A percentile compares a stretch with the other conserved stretches of the same genome.
Conservation (phyloP, 1,140 invertebrate species). For the Ceratosolen fusciceps region DNA sequence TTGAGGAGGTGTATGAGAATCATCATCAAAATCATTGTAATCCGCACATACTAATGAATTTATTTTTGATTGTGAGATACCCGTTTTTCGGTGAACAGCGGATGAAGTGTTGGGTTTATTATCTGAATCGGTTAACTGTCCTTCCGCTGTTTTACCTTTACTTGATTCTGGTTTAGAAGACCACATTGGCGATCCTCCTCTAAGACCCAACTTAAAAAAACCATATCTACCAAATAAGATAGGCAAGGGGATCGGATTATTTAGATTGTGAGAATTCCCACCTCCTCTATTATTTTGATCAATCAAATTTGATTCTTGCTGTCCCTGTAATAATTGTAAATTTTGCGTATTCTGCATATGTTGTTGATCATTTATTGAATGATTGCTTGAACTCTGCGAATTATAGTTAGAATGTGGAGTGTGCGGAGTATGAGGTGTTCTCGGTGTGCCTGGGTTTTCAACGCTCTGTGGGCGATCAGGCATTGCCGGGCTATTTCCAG, state of each 20-base stretch:
- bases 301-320: slow-evolving; percentile 54
- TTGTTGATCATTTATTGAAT: slow-evolving; percentile 58
- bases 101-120: slow-evolving; percentile 71
- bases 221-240: slow-evolving; percentile 70
- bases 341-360: slow-evolving; percentile 58
- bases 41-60: slow-evolving; percentile 75
- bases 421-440: slow-evolving; percentile 67
- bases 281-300: slow-evolving; percentile 68
- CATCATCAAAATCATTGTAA: slow-evolving; percentile 78
- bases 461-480: slow-evolving; percentile 74
- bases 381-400: slow-evolving; percentile 59
- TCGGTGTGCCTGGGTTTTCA: slow-evolving; percentile 74
- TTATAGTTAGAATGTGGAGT: slow-evolving; percentile 56
- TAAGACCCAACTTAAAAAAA: slow-evolving; percentile 77
- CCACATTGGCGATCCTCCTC: slow-evolving; percentile 83
- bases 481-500: slow-evolving; percentile 73
- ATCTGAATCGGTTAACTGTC: slow-evolving; percentile 56
- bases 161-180: slow-evolving; percentile 67
- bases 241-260: slow-evolving; percentile 72
- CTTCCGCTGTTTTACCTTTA: slow-evolving; percentile 68
- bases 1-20: slow-evolving; percentile 74
- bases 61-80: slow-evolving; percentile 70
- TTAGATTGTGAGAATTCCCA: slow-evolving; percentile 71
- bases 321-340: slow-evolving; percentile 59
- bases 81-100: slow-evolving; percentile 69